phyloP scores from a whole-genome alignment of 2,797 vertebrate species.

The Pseudomugil tenellus region DNA sequence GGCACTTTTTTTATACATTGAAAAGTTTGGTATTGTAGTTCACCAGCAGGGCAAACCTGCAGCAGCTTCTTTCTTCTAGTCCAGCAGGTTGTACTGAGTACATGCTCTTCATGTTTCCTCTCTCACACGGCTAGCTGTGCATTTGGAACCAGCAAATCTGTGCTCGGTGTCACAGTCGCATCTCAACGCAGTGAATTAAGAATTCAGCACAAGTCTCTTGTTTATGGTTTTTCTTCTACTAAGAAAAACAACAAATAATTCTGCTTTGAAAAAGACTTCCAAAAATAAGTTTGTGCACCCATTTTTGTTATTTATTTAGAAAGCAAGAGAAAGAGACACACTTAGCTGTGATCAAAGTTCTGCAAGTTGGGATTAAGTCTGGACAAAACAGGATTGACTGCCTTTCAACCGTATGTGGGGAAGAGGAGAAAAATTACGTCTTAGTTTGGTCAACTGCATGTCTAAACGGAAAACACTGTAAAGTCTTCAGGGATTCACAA shows the following conservation, averaged over 20 bases:
- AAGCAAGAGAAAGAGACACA: slow-evolving; percentile 58
- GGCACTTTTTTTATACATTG: slow-evolving; percentile 40
- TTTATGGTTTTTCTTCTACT: slow-evolving; percentile 23
- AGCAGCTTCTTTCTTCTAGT: slow-evolving; percentile 48
- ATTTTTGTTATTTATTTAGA: slow-evolving; percentile 71
- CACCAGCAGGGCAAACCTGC: slow-evolving; percentile 41
- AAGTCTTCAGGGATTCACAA: slow-evolving; percentile 45
- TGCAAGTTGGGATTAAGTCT: slow-evolving; percentile 34
- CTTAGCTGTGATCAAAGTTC: slow-evolving; percentile 52
- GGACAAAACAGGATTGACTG: slow-evolving; percentile 40
- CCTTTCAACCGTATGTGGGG: slow-evolving; percentile 27
- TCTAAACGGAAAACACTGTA: slow-evolving; percentile 57
- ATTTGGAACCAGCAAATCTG: slow-evolving; percentile 25
- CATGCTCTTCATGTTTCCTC: slow-evolving; percentile 13
- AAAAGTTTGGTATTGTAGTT: slow-evolving; percentile 29
- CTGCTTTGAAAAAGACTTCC: slow-evolving; percentile 46
- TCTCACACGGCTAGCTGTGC: slow-evolving; percentile 15
- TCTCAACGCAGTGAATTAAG: neutral
- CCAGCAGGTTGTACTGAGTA: slow-evolving; percentile 20
- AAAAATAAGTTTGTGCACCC: slow-evolving; percentile 59
- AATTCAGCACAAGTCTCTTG: slow-evolving; percentile 21
- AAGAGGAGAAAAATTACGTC: slow-evolving; percentile 30
- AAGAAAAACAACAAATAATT: slow-evolving; percentile 35
- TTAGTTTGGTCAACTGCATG: slow-evolving; percentile 29
- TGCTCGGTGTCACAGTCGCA: slow-evolving; percentile 7